Evolutionary conservation across 2,888 invertebrate species (phyloP), one percentile per base, ranked within the genome.

Genomic region (Plebejus melissa): DNA sequence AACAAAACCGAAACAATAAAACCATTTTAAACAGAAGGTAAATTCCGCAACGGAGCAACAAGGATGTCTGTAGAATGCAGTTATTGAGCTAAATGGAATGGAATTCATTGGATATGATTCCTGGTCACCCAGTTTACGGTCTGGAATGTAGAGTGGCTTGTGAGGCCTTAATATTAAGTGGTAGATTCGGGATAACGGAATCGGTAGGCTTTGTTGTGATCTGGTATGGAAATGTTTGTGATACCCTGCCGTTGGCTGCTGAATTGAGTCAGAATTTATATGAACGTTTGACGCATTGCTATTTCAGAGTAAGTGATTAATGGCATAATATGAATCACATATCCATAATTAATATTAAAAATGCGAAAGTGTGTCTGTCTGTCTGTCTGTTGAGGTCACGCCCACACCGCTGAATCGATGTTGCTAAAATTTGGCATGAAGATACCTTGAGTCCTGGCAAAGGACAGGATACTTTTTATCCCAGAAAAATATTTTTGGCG

Each of bases 101-200:
- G 41, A 71, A 71, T 71, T 71, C 71, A 71, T 28, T 28, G 28
- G 71, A 46, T 46, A 71, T 71, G 46, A 46, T 71, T 46, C 46
- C 46, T 71, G 71, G 71, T 70, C 70, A 70, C 41, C 41, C 71
- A 71, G 71, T 46, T 46, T 41, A 71, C 41, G 46, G 41, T 71
- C 22, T 71, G 71, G 71, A 71, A 71, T 71, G 71, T 41, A 22
- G 41, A 71, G 71, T 71, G 46, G 41, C 46, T 71, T 38, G 38
- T 41, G n/a, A 70, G 38, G 70, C n/a, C 70, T 36, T 71, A 71
- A 46, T 70, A 71, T 41, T 41, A 46, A 71, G 71, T 71, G 71
- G 46, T 71, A 46, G 41, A 71, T 71, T 71, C 46, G 22, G 46
- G 46, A 71, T 71, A 71, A 46, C 71, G 41, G 71, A 71, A 65